Evolutionary conservation across 2,113 vertebrate species (phyloP).

Genomic region (Tupaia chinensis): DNA sequence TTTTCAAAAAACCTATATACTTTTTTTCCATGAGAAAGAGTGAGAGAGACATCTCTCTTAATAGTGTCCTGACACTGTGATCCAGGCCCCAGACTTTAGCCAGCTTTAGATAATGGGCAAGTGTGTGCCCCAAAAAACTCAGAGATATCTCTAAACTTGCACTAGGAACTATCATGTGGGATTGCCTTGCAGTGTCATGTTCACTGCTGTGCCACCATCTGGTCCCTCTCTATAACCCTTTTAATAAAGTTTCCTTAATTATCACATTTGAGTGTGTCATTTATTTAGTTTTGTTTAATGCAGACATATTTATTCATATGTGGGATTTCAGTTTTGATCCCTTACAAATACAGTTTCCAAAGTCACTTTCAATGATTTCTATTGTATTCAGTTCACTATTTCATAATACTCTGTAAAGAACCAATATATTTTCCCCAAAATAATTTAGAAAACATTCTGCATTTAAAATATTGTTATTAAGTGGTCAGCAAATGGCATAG

Average conservation of each 20-base stretch:
- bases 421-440: not conserved
- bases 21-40: too few relatives aligned
- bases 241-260: not conserved
- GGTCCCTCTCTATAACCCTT: not conserved
- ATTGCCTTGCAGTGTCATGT: too few relatives aligned
- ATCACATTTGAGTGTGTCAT: not conserved
- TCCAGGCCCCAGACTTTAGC: too few relatives aligned
- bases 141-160: too few relatives aligned
- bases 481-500: too few relatives aligned
- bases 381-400: not conserved
- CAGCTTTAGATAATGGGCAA: too few relatives aligned
- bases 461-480: not conserved
- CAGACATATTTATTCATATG: not conserved
- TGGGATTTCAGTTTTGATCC: slow-evolving; percentile 19
- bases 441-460: not conserved
- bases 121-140: too few relatives aligned
- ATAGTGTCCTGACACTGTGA: too few relatives aligned
- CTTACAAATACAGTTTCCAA: slow-evolving; percentile 14
- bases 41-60: too few relatives aligned
- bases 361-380: not conserved
- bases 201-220: too few relatives aligned
- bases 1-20: too few relatives aligned
- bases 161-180: too few relatives aligned
- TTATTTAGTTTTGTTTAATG: not conserved
- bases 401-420: not conserved